Conservation (phyloP, 2,888 invertebrate genomes). For the Notodonta dromedarius region DNA sequence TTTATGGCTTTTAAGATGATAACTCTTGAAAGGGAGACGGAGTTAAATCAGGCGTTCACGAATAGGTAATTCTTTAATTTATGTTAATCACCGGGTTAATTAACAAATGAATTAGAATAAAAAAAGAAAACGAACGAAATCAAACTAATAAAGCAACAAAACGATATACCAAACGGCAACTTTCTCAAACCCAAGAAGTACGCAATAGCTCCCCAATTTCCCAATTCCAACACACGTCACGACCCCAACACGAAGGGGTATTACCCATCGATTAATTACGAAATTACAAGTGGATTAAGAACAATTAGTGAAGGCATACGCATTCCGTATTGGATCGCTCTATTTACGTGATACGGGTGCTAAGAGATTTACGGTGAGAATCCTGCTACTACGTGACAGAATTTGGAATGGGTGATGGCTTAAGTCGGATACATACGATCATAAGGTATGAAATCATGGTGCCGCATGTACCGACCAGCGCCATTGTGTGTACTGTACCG, state of each 20-base stretch:
- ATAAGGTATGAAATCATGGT: not conserved
- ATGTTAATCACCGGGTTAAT: no score
- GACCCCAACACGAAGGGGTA: conserved; percentile 7
- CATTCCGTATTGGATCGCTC: conserved; percentile 57
- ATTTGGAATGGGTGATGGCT: conserved; percentile 29
- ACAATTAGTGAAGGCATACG: conserved; percentile 59
- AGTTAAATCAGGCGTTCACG: no score
- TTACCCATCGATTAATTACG: conserved; percentile 2
- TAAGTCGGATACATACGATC: not conserved
- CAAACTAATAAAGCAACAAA: not conserved
- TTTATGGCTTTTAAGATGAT: no score
- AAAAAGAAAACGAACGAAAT: no score
- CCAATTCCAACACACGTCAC: conserved; percentile 21
- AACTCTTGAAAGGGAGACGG: no score
- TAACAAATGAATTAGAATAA: no score
- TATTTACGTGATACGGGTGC: conserved; percentile 64
- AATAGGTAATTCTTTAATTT: no score
- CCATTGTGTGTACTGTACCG: no score
- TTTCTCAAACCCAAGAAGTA: not conserved
- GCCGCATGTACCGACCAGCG: no score
- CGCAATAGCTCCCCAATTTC: not conserved
- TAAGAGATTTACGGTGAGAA: conserved; percentile 53
- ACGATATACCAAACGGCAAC: not conserved
- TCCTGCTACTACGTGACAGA: conserved; percentile 49
- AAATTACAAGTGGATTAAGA: conserved; percentile 41